Evolutionary conservation across 2,797 vertebrate genomes (phyloP).

Genomic region (Sparidentex hasta): DNA sequence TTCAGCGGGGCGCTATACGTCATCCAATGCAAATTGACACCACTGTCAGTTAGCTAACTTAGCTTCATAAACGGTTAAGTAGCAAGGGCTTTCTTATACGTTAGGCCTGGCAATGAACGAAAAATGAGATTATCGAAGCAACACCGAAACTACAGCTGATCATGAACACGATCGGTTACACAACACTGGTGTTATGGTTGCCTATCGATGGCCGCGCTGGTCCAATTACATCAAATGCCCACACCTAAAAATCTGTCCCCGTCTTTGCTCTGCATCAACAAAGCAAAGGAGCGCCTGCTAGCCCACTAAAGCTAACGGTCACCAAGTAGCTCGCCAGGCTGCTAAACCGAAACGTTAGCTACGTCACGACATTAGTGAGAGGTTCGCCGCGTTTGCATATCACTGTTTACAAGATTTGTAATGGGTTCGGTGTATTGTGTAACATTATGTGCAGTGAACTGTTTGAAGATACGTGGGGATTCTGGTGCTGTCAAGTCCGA

Average conservation of each 20-base stretch:
- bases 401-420: accelerated
- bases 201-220: accelerated
- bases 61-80: background rate
- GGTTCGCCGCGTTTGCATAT: background rate
- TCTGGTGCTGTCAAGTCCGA: accelerated
- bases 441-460: accelerated
- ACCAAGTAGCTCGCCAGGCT: constrained; percentile 27
- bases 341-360: constrained; percentile 28
- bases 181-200: accelerated
- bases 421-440: background rate
- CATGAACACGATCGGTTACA: accelerated
- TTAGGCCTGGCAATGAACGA: background rate
- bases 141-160: accelerated
- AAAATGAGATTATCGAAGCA: background rate
- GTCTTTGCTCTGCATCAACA: constrained; percentile 30
- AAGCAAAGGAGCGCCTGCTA: constrained; percentile 59
- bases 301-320: constrained; percentile 33
- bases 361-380: constrained; percentile 28
- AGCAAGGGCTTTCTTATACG: constrained; percentile 13
- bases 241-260: background rate
- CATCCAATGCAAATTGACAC: background rate
- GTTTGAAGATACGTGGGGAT: too few species aligned
- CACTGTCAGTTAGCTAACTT: background rate
- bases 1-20: background rate
- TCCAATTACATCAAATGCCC: background rate